Evolutionary conservation across 1,140 invertebrate species (phyloP), one percentile per base, ranked within the genome.

Genomic region (Leptestheria dahalacensis): DNA sequence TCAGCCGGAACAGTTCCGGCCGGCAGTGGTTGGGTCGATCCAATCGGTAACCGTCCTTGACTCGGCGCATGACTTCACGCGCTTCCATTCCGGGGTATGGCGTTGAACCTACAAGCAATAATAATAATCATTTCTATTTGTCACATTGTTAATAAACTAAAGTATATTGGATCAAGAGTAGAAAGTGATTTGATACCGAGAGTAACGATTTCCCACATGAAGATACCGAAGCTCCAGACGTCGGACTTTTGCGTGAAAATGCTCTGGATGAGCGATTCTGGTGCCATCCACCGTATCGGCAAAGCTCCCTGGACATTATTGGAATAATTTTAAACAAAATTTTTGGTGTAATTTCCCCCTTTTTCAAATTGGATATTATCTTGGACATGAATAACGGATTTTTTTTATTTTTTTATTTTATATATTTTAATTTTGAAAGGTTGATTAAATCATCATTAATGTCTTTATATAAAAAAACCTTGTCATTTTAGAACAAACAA

Each of bases 201-300:
- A 54, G 86, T 88, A 26, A 88, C 82, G 63, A 91, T 89, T 73
- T 91, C 88, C 88, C 88, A 91, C 60, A 88, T 74, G 2, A 89
- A 72, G 33, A 91, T 82, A 20, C 88, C 88, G 68, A 86, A 90
- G 48, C 86, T 83, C 87, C 87, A 91, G 0, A 90, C 84, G 65
- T 91, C 88, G 18, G 85, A 83, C 68, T 86, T 84, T 23, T 81
- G 82, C 48, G 82, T 87, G 69, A 86, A 88, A 26, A 84, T 73
- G 55, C 83, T 83, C 67, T 85, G 84, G 52, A 83, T 78, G 24
- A 91, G 69, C 0, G 85, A 85, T 71, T 91, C 88, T 1, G 86
- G 86, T 10, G 87, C 85, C 86, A 91, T 90, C 87, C 88, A 92
- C 46, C 86, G 78, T 55, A 90, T 88, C 1, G 83, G 88, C 66